Percentiles rank a stretch among this genome's conserved stretches.
Conservation (phyloP, 2,888 invertebrate species). For the Spodoptera littoralis region DNA sequence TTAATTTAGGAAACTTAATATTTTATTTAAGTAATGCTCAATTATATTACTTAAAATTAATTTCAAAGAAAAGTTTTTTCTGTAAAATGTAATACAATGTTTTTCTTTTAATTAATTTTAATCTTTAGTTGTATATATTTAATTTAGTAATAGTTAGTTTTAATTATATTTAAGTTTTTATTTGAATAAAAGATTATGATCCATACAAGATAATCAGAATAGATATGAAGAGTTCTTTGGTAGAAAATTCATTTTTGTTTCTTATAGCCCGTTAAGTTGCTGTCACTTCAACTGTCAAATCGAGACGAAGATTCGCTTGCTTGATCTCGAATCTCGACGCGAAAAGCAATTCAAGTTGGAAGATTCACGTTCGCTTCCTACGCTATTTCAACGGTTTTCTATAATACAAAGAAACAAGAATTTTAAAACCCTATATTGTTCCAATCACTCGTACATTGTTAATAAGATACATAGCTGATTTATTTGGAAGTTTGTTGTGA, state of each 20-base stretch:
- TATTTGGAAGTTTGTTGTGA: constrained; percentile 34
- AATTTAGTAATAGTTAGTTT: no score
- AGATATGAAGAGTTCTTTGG: neutral
- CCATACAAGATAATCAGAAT: neutral
- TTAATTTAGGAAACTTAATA: no score
- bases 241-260: constrained; percentile 8
- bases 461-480: constrained; percentile 3
- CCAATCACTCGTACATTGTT: constrained; percentile 15
- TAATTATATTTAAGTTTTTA: no score
- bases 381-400: constrained; percentile 28
- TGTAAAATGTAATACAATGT: no score
- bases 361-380: constrained; percentile 34
- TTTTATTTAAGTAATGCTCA: no score
- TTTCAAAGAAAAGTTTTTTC: no score
- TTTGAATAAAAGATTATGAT: no score
- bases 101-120: no score
- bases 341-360: constrained; percentile 37
- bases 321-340: constrained; percentile 10
- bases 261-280: constrained; percentile 1
- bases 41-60: no score
- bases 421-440: constrained; percentile 6
- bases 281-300: constrained; percentile 39
- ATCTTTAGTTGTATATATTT: no score
- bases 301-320: constrained; percentile 8
- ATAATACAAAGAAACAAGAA: constrained; percentile 8